A percentile compares a stretch with the other conserved stretches of the same genome.
Conservation (phyloP, 2,888 invertebrate genomes). For the Drosophila longiperda region DNA sequence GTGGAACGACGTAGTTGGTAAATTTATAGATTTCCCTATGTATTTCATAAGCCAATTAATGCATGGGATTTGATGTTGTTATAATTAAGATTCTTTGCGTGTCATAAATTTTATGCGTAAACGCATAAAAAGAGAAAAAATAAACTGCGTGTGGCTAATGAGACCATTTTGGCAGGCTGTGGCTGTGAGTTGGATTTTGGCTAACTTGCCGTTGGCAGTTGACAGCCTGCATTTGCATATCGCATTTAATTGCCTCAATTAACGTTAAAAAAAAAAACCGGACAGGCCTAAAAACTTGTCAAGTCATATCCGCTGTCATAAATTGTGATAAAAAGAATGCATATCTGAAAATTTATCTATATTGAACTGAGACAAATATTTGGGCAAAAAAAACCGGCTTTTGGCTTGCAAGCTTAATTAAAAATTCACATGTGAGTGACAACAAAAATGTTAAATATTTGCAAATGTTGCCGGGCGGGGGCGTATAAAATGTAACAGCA, state of each 20-base stretch:
- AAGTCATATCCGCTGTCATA: constrained; percentile 75
- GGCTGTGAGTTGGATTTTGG: constrained; percentile 4
- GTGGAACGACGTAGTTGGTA: constrained; percentile 28
- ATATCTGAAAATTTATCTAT: constrained; percentile 20
- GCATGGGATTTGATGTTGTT: constrained; percentile 22
- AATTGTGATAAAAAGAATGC: constrained; percentile 34
- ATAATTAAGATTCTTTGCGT: constrained; percentile 32
- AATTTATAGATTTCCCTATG: constrained; percentile 47
- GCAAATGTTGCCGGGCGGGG: constrained; percentile 33
- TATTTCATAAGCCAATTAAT: constrained; percentile 73
- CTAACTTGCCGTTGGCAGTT: neutral
- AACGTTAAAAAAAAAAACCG: constrained; percentile 59
- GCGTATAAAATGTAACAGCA: constrained; percentile 25
- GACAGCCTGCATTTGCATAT: constrained; percentile 36
- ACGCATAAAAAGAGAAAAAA: constrained; percentile 3
- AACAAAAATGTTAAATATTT: constrained; percentile 32
- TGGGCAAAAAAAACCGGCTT: constrained; percentile 40
- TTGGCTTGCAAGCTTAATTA: constrained; percentile 53
- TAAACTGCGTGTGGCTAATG: constrained; percentile 70
- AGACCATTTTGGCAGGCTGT: constrained; percentile 34
- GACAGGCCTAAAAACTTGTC: constrained; percentile 57
- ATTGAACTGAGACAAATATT: constrained; percentile 54
- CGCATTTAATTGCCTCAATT: constrained; percentile 72
- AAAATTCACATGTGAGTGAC: constrained; percentile 42
- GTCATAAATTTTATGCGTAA: constrained; percentile 56